Conservation (phyloP, 2,888 invertebrate genomes). For the Macropis europaea region DNA sequence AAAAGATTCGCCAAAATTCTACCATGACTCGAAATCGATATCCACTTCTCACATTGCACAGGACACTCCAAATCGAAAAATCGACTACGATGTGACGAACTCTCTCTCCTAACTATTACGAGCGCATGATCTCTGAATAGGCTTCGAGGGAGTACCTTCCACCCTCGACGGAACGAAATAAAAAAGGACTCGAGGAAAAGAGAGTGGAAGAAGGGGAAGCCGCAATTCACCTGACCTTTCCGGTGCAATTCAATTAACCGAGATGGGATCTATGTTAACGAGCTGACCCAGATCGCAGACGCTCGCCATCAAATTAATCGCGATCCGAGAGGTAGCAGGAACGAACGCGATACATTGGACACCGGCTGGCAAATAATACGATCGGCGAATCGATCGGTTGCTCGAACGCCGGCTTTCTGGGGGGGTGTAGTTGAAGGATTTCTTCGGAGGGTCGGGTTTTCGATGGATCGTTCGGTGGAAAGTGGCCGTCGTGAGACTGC, state of each 20-base stretch:
- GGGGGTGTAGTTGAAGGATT: conserved; percentile 33
- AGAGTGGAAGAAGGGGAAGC: no score
- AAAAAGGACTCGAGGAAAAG: no score
- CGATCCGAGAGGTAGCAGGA: neutral
- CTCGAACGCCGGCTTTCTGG: conserved; percentile 37
- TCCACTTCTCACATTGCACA: no score
- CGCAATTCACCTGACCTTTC: neutral
- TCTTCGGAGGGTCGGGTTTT: conserved; percentile 17
- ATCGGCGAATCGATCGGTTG: conserved; percentile 44
- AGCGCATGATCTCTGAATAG: no score
- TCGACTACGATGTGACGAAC: no score
- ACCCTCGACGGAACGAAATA: no score
- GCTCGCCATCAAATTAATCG: neutral
- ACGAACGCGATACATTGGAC: conserved; percentile 23
- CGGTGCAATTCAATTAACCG: conserved; percentile 3
- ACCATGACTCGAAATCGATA: no score
- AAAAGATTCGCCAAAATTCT: no score
- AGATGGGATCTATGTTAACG: conserved; percentile 23
- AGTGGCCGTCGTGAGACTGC: conserved; percentile 40
- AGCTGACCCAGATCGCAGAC: conserved; percentile 10
- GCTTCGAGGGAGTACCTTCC: no score
- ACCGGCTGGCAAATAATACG: conserved; percentile 35
- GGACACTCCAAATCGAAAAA: no score
- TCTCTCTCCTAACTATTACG: no score
- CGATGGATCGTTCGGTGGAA: conserved; percentile 30